Percentiles rank a stretch among this genome's conserved stretches.
phyloP scores from a whole-genome alignment of 2,113 vertebrate genomes.

The Sceloporus tristichus region DNA sequence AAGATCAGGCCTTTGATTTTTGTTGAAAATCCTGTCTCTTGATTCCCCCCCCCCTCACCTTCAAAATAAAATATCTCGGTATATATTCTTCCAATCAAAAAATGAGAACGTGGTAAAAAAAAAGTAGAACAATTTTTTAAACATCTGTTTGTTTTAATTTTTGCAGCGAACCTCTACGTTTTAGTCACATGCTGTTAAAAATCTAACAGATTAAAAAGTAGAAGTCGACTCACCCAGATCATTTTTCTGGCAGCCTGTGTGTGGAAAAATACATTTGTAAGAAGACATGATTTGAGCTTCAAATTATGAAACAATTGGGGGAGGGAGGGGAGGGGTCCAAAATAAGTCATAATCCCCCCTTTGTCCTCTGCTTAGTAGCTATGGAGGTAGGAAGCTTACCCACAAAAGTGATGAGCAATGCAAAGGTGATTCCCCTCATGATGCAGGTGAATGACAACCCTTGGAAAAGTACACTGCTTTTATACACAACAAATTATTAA shows the following conservation, averaged over 20 bases:
- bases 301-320: background rate
- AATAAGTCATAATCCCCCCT: background rate
- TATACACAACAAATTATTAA: conserved; percentile 68
- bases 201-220: background rate
- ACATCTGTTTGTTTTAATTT: no score
- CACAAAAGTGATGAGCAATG: conserved; percentile 49
- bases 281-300: conserved; percentile 9
- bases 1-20: background rate
- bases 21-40: background rate
- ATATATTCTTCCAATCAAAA: no score
- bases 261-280: conserved; percentile 24
- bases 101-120: no score
- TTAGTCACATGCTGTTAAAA: background rate
- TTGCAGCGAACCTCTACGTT: background rate
- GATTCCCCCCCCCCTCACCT: no score
- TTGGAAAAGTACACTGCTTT: conserved; percentile 51
- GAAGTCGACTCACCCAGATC: conserved; percentile 54
- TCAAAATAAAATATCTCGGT: no score
- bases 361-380: fast-evolving
- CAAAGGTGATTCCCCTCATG: conserved; percentile 85
- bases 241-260: conserved; percentile 63
- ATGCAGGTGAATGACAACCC: conserved; percentile 57
- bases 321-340: background rate
- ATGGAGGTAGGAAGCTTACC: conserved; percentile 63
- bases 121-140: no score